Evolutionary conservation across 2,113 vertebrate genomes (phyloP).

Genomic region (Nesogale talazaci): DNA sequence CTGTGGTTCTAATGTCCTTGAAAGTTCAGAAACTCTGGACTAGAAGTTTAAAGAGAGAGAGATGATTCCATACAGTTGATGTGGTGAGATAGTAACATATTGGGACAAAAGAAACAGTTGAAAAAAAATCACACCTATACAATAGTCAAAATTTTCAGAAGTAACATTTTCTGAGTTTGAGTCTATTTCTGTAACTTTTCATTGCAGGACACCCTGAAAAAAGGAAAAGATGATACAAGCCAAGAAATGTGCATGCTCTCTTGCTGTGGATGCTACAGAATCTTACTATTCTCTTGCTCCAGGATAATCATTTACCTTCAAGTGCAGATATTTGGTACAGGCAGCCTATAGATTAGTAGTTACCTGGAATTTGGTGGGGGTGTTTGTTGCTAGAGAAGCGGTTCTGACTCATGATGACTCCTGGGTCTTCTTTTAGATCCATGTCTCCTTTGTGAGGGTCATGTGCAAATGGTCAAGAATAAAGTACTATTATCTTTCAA

Average conservation of each 20-base stretch:
- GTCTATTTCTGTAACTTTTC: neutral
- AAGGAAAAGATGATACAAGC: neutral
- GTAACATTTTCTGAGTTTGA: neutral
- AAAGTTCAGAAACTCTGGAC: neutral
- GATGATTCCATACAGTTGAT: neutral
- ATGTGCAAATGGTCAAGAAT: neutral
- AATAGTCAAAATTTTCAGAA: neutral
- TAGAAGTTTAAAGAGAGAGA: neutral
- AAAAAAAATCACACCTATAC: neutral
- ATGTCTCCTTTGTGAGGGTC: neutral
- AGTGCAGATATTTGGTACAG: neutral
- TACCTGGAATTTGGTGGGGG: neutral
- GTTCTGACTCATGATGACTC: neutral
- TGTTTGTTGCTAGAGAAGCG: neutral
- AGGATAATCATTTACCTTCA: neutral
- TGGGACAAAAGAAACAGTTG: neutral
- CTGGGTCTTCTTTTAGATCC: neutral
- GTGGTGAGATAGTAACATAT: neutral
- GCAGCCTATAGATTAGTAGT: neutral
- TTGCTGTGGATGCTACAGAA: neutral
- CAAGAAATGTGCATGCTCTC: neutral
- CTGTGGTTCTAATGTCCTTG: neutral
- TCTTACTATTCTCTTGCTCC: neutral
- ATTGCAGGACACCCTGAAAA: neutral
- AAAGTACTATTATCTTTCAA: neutral